phyloP scores from a whole-genome alignment of 2,797 vertebrate genomes.

The Margarornis squamiger region DNA sequence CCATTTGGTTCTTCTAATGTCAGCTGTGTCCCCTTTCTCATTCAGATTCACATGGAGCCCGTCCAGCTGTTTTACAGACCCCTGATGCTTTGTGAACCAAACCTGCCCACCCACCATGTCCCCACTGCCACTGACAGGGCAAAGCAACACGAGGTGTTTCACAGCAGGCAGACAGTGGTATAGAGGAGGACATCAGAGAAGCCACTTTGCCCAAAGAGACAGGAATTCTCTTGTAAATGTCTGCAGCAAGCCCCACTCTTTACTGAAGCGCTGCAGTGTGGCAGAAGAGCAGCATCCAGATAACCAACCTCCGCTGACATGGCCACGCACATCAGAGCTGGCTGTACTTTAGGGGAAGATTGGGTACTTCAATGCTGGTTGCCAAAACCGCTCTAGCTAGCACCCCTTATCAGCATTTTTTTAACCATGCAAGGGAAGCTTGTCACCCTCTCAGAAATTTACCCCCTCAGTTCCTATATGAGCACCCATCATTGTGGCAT shows the following conservation, averaged over 20 bases:
- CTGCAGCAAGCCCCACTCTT: neutral
- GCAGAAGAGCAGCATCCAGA: neutral
- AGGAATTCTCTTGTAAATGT: neutral
- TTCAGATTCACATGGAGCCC: neutral
- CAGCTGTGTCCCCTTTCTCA: slow-evolving; percentile 8
- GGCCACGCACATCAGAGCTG: neutral
- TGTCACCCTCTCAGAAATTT: neutral
- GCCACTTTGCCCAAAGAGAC: neutral
- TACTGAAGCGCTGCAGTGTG: neutral
- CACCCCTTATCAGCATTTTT: neutral
- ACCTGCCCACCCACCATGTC: neutral
- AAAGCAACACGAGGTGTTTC: neutral
- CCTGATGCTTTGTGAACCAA: neutral
- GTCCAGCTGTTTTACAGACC: slow-evolving; percentile 26
- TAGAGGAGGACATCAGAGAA: neutral
- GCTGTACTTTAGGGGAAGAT: neutral
- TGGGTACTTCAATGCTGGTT: neutral
- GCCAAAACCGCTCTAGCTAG: neutral
- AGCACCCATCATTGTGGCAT: neutral
- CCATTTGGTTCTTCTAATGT: slow-evolving; percentile 8
- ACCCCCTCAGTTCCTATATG: neutral
- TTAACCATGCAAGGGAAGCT: neutral
- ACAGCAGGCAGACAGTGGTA: accelerated
- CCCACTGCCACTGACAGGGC: accelerated
- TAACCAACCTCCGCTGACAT: neutral